These are phyloP conservation scores for Tachina fera DNA, from an alignment of 2,888 invertebrate species.

Conservation along the genomic window DNA sequence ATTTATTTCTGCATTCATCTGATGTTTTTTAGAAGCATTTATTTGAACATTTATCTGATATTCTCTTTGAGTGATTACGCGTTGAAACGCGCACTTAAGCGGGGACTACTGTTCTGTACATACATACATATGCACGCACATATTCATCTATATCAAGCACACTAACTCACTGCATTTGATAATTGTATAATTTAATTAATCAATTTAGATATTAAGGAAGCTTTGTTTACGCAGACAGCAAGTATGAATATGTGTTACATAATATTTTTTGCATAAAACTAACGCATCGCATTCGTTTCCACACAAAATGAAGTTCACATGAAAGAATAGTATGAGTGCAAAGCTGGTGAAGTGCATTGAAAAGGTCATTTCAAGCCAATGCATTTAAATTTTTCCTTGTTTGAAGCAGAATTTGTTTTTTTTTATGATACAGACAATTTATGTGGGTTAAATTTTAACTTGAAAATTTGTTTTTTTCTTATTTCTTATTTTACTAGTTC, in stretches of 20 bases:
- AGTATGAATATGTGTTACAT: neutral
- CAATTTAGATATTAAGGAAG: conserved; percentile 64
- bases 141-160: no score
- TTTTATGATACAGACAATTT: conserved; percentile 11
- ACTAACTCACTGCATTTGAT: conserved; percentile 45
- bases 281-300: conserved; percentile 9
- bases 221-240: conserved; percentile 39
- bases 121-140: neutral
- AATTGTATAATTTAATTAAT: conserved; percentile 69
- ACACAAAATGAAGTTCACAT: conserved; percentile 36
- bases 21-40: no score
- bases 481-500: neutral
- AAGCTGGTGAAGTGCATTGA: conserved; percentile 3
- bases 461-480: conserved; percentile 1
- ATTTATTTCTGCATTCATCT: no score
- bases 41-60: no score
- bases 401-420: conserved; percentile 35
- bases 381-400: conserved; percentile 19
- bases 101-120: neutral
- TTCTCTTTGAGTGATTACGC: no score
- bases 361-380: conserved; percentile 61
- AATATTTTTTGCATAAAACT: neutral
- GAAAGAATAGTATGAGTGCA: neutral
- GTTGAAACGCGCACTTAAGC: no score
- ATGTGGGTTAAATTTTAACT: conserved; percentile 63